Percentiles rank a stretch among this genome's conserved stretches.
phyloP scores from a whole-genome alignment of 1,140 invertebrate species.

The Thrips palmi region DNA sequence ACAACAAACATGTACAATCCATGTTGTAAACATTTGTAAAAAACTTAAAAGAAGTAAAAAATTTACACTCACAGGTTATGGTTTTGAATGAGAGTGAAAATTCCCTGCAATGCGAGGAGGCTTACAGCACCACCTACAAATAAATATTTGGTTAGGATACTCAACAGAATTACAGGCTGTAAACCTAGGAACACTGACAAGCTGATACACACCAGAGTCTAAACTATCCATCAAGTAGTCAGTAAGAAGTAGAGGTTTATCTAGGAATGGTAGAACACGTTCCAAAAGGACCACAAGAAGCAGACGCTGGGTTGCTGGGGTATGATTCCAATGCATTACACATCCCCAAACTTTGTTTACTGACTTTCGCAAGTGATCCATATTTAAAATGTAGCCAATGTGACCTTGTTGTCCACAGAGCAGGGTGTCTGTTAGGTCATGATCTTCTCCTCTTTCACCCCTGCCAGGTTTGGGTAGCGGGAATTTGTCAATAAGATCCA shows the following conservation, averaged over 20 bases:
- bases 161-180: constrained; percentile 1
- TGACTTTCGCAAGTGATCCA: constrained; percentile 9
- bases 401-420: too few relatives aligned
- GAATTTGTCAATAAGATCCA: too few relatives aligned
- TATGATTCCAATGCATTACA: constrained; percentile 45
- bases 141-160: constrained; percentile 7
- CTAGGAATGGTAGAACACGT: constrained; percentile 58
- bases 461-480: constrained; percentile 1
- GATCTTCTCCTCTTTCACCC: background rate
- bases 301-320: constrained; percentile 49
- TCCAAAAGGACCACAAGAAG: constrained; percentile 66
- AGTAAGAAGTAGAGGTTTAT: constrained; percentile 66
- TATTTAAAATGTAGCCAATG: background rate
- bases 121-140: constrained; percentile 62
- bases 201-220: constrained; percentile 64
- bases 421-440: too few relatives aligned
- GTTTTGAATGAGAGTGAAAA: constrained; percentile 75
- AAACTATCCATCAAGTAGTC: constrained; percentile 85
- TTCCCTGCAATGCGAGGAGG: constrained; percentile 79
- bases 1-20: constrained; percentile 13
- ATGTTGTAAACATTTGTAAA: constrained; percentile 6
- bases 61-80: constrained; percentile 58
- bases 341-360: constrained; percentile 50
- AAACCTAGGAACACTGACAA: constrained; percentile 16
- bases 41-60: constrained; percentile 5